Conservation (phyloP, 2,888 invertebrate species). For the Tanypteryx hageni region DNA sequence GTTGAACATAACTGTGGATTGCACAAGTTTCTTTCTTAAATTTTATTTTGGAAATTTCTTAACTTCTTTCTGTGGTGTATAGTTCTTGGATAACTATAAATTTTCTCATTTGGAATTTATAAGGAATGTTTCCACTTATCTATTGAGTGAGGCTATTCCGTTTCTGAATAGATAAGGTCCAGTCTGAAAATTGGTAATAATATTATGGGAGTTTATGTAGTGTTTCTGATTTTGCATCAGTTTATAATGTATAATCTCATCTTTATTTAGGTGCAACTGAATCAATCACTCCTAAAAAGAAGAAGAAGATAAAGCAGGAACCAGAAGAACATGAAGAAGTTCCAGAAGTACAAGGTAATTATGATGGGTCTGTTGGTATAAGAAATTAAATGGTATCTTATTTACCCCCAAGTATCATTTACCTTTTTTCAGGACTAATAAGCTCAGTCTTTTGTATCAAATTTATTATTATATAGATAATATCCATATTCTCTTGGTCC, state of each 20-base stretch:
- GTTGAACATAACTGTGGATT: too few species aligned
- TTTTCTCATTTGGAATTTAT: too few species aligned
- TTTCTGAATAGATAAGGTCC: too few species aligned
- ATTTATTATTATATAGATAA: not conserved
- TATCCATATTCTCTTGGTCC: not conserved
- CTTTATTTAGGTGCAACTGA: constrained; percentile 40
- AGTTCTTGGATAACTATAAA: too few species aligned
- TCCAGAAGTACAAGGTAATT: constrained; percentile 65
- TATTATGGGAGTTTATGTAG: too few species aligned
- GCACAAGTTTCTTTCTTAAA: too few species aligned
- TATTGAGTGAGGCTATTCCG: too few species aligned
- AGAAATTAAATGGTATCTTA: not conserved
- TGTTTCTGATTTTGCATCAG: not conserved
- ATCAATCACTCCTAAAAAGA: constrained; percentile 61
- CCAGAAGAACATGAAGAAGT: constrained; percentile 69
- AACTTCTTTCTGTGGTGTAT: too few species aligned
- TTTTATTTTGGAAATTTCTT: too few species aligned
- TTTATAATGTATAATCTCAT: not conserved
- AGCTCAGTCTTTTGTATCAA: not conserved
- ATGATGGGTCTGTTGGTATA: constrained; percentile 26
- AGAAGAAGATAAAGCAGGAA: constrained; percentile 69
- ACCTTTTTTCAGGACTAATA: not conserved
- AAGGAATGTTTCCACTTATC: too few species aligned
- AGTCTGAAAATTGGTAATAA: too few species aligned
- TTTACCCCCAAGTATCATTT: not conserved